Conservation (phyloP, 2,888 invertebrate genomes). For the Malacosoma neustria region DNA sequence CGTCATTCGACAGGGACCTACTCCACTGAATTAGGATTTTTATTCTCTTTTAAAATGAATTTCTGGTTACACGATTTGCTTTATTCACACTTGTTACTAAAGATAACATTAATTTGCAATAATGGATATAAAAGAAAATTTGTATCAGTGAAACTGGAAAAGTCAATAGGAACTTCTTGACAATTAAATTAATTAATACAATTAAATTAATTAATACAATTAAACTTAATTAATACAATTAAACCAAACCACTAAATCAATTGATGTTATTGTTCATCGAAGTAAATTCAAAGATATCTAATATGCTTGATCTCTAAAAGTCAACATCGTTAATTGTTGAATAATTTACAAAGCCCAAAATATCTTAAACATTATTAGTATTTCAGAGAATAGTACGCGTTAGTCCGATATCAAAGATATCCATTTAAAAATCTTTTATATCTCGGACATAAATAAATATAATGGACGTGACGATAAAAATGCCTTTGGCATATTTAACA, state of each 20-base stretch:
- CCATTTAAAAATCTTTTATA: neutral
- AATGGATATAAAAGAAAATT: too few species aligned
- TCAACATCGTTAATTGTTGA: conserved; percentile 4
- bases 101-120: too few species aligned
- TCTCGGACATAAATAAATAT: neutral
- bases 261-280: too few species aligned
- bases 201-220: too few species aligned
- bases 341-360: neutral
- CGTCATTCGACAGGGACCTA: conserved; percentile 50
- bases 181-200: too few species aligned
- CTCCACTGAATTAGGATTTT: conserved; percentile 24
- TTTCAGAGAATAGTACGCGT: conserved; percentile 1
- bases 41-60: too few species aligned
- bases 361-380: neutral
- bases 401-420: conserved; percentile 1
- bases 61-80: too few species aligned
- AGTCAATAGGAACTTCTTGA: too few species aligned
- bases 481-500: neutral
- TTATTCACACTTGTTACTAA: too few species aligned
- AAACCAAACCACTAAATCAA: too few species aligned
- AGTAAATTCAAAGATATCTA: neutral
- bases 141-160: too few species aligned
- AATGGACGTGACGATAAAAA: neutral
- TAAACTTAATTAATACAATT: too few species aligned
- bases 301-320: neutral